Evolutionary conservation across 2,113 vertebrate species (phyloP), one percentile per base, ranked within the genome.

Genomic region (Felis chaus): DNA sequence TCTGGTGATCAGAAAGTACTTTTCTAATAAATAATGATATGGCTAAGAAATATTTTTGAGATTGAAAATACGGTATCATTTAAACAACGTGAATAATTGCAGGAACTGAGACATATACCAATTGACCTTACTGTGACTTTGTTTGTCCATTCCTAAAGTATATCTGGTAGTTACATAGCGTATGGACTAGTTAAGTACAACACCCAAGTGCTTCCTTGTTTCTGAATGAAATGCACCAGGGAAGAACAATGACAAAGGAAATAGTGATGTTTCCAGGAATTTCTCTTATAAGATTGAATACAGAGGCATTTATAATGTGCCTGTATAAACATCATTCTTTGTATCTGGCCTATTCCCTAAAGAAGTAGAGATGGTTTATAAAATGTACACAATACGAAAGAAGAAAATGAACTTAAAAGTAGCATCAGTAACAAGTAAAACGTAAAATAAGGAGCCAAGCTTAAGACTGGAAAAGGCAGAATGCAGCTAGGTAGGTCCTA

Each of bases 371-470:
- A 66, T 36, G 15, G 41, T 5, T 91, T 95, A 45, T 65, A 83
- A 69, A 96, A 94, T 36, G 1, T 15, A 50, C 68, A 10, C 3
- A 79, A 68, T 57, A 69, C 73, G 93, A 53, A 13, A 74, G 45
- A 68, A 86, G 82, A 81, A 87, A 87, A 57, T 74, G 86, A 57
- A 31, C 41, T 50, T 55, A 92, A 55, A 53, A 84, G n/a, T 80
- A 94, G 92, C 97, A 92, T n/a, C 45, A 92, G 53, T 23, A 93
- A 82, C 5, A 57, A 16, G 39, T 68, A 50, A 94, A 97, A 94
- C 74, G 82, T 80, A 85, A 85, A 93, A 73, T 68, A 86, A 92
- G 33, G 48, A 89, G 84, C 18, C 27, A 92, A 94, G 33, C 41
- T 95, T 57, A 84, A 96, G 39, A 65, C 7, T 57, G n/a, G 80